phyloP scores from a whole-genome alignment of 2,888 invertebrate species.

The Opisthograptis luteolata region DNA sequence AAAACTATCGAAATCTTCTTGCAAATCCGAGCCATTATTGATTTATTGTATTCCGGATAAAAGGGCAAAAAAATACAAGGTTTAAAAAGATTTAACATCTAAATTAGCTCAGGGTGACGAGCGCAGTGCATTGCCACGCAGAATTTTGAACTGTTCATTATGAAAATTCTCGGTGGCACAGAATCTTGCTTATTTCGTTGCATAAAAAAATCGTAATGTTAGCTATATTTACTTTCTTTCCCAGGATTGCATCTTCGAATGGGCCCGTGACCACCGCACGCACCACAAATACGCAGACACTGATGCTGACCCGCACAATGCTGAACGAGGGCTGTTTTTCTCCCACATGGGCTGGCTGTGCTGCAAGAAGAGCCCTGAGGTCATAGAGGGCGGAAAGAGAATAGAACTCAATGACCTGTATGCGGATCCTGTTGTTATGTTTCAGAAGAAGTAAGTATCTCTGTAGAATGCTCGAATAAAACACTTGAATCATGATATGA shows the following conservation, averaged over 20 bases:
- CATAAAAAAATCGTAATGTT: too few relatives aligned
- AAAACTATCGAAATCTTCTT: too few relatives aligned
- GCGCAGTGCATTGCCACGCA: too few relatives aligned
- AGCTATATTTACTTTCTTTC: neutral
- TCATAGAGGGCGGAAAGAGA: constrained; percentile 90
- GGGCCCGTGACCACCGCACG: constrained; percentile 89
- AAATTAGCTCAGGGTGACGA: too few relatives aligned
- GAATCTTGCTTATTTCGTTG: too few relatives aligned
- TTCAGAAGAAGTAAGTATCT: constrained; percentile 91
- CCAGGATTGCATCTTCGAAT: constrained; percentile 87
- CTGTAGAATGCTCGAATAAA: neutral
- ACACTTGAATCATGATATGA: too few relatives aligned
- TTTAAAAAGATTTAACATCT: too few relatives aligned
- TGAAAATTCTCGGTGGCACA: too few relatives aligned
- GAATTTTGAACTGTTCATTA: too few relatives aligned
- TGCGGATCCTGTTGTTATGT: constrained; percentile 92
- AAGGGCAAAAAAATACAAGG: too few relatives aligned
- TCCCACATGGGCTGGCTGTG: constrained; percentile 97
- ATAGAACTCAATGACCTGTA: constrained; percentile 93
- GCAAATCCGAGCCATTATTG: too few relatives aligned
- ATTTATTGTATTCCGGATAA: too few relatives aligned
- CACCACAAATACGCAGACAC: constrained; percentile 96
- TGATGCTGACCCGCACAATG: constrained; percentile 95
- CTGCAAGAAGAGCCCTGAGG: constrained; percentile 93
- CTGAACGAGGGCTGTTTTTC: constrained; percentile 95